Base-by-base conservation (phyloP, 2,888 invertebrate genomes). In the Dorcus hopei region DNA sequence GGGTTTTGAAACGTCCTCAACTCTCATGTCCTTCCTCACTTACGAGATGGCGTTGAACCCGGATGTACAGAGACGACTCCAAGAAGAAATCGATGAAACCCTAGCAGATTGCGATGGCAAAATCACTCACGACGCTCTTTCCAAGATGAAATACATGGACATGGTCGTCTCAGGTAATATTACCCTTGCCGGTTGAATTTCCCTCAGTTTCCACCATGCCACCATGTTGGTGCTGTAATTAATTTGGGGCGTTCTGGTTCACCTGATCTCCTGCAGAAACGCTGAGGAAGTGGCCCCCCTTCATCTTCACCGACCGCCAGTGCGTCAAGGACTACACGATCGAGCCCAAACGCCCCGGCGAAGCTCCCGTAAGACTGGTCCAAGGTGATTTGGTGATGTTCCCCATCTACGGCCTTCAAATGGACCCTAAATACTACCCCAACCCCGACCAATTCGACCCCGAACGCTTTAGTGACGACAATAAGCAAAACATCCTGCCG, bases 391-490 rank as follows among this genome's bases (percentile, higher is more conserved):
- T 77, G 0, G 66, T 86, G 1, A 77, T 75, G 9, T 75, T 83
- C 56, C 80, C 83, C 0, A 68, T 81, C 4, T 79, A 77, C 54
- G 82, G 80, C 0, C 69, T 85, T 5, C 84, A 85, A 54, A 80
- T 80, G 72, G 84, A 85, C 67, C 79, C 82, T 0, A 74, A 82
- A 11, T 76, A 79, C 63, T 85, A 81, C 64, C 81, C 82, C 0
- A 77, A 85, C 26, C 85, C 85, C 0, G 69, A 80, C 0, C 74
- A 76, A 51, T 83, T 83, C 64, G 76, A 76, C 42, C 82, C 82
- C 0, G 83, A 83, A 61, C 74, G 85, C 54, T 85, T 85, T 67
- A 77, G 79, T 63, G 77, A 78, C 0, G 82, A 82, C 11, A 82
- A 81, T 62, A 83, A 80, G 67, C 75, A 76, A 16, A 75, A 80